phyloP scores from a whole-genome alignment of 2,113 vertebrate species.

The Podiceps cristatus region DNA sequence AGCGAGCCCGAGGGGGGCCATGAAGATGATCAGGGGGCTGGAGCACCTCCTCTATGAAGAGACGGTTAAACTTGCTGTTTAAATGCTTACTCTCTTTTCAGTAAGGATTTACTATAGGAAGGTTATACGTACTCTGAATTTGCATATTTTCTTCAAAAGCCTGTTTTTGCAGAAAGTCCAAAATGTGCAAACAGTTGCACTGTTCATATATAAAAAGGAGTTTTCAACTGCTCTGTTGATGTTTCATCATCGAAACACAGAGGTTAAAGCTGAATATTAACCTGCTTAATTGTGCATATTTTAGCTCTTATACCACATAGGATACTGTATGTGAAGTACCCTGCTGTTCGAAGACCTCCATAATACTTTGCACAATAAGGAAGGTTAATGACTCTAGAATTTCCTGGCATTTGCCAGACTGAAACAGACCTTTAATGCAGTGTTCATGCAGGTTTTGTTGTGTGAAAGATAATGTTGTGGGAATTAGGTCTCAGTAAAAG shows the following conservation, averaged over 20 bases:
- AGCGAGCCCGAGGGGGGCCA: too few relatives aligned
- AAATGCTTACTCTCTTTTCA: not conserved
- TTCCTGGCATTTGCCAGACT: not conserved
- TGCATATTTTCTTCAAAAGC: not conserved
- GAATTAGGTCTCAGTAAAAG: not conserved
- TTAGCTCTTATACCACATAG: not conserved
- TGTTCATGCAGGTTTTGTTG: slow-evolving; percentile 13
- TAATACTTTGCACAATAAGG: not conserved
- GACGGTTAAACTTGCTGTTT: not conserved
- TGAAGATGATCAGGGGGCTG: too few relatives aligned
- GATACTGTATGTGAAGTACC: not conserved
- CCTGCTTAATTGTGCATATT: not conserved
- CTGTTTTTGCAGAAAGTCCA: not conserved
- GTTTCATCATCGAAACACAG: not conserved
- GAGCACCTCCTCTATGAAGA: too few relatives aligned
- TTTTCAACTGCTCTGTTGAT: not conserved
- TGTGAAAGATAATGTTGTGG: not conserved
- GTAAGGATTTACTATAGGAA: not conserved
- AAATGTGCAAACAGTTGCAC: not conserved
- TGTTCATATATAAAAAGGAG: not conserved
- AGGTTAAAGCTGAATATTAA: slow-evolving; percentile 21
- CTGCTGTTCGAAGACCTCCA: slow-evolving; percentile 5
- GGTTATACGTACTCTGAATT: not conserved
- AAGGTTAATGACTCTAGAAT: slow-evolving; percentile 10
- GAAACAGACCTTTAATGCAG: not conserved